phyloP scores from a whole-genome alignment of 2,797 vertebrate species.

The Alfaro cultratus region DNA sequence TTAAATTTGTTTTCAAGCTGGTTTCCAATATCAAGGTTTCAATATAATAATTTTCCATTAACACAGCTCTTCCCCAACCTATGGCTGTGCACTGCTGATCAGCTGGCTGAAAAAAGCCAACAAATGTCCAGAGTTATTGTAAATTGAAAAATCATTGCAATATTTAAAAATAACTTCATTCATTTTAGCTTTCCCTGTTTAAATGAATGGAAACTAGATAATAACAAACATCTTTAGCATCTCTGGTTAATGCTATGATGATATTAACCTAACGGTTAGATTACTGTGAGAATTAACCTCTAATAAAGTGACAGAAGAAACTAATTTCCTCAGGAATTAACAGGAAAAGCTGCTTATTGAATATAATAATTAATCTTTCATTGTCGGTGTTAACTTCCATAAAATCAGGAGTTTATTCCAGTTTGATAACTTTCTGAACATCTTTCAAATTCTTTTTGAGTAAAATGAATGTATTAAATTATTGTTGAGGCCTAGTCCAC shows the following conservation, averaged over 20 bases:
- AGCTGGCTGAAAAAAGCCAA: background rate
- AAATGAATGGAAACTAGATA: background rate
- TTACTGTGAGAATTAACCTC: background rate
- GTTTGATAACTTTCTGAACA: background rate
- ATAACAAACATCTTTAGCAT: background rate
- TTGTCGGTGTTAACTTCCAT: background rate
- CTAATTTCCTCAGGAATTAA: background rate
- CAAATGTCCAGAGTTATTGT: no score
- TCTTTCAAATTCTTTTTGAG: no score
- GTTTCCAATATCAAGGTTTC: background rate
- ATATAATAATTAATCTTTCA: background rate
- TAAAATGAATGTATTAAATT: no score
- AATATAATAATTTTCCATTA: background rate
- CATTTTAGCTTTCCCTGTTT: background rate
- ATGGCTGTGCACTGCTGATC: background rate
- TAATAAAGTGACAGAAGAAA: background rate
- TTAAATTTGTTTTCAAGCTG: background rate
- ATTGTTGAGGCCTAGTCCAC: no score
- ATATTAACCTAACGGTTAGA: background rate
- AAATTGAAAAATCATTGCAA: no score
- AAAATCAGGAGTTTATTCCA: background rate
- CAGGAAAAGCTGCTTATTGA: background rate
- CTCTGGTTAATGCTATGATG: background rate
- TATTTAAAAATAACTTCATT: no score
- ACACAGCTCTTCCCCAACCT: background rate